These are phyloP conservation scores for Hyposoter didymator DNA, from an alignment of 2,888 invertebrate species.

Conservation along the genomic window DNA sequence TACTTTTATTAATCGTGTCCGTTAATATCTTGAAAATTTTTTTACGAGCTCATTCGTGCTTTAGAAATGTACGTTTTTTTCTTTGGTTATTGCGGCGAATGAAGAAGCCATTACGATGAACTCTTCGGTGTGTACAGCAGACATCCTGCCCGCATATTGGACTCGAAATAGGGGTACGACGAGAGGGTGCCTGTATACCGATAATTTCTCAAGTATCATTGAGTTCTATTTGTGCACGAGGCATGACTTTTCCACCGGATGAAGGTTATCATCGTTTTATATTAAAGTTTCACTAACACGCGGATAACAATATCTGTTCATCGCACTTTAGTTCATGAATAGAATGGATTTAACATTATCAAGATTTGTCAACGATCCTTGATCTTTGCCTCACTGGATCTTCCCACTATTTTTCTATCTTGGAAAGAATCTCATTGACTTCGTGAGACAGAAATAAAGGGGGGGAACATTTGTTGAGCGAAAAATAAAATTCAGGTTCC, in stretches of 20 bases:
- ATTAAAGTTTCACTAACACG: conserved; percentile 17
- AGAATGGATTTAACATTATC: conserved; percentile 29
- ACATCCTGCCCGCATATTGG: conserved; percentile 52
- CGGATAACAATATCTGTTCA: neutral
- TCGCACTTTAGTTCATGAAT: conserved; percentile 27
- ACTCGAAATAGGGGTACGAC: conserved; percentile 43
- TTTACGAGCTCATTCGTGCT: neutral
- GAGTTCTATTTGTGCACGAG: conserved; percentile 59
- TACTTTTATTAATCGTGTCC: neutral
- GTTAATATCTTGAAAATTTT: too few relatives aligned
- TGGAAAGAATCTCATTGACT: conserved; percentile 16
- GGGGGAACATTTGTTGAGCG: neutral
- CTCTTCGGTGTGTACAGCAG: conserved; percentile 24
- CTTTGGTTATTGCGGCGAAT: neutral
- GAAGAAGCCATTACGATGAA: conserved; percentile 3
- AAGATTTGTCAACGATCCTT: conserved; percentile 44
- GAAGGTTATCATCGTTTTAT: conserved; percentile 57
- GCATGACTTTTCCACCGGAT: conserved; percentile 46
- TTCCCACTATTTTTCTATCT: neutral
- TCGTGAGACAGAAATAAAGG: conserved; percentile 4
- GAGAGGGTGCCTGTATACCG: conserved; percentile 54
- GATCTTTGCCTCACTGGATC: conserved; percentile 27
- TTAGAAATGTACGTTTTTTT: neutral
- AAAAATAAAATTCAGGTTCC: neutral
- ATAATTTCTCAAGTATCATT: conserved; percentile 62